phyloP scores from a whole-genome alignment of 2,113 vertebrate species.

The Nansenia antarctica region DNA sequence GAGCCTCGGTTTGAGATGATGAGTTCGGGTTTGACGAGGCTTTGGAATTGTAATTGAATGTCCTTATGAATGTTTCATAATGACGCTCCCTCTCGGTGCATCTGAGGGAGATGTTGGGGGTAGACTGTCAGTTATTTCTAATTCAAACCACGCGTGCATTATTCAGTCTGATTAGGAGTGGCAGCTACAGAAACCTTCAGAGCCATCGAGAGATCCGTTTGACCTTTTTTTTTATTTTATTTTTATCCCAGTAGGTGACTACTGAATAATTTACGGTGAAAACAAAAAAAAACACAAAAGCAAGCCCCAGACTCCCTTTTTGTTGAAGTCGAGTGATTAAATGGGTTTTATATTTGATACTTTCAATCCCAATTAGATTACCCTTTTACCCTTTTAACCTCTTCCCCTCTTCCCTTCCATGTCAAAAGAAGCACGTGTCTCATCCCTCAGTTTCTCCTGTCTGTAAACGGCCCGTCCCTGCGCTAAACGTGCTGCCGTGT shows the following conservation, averaged over 20 bases:
- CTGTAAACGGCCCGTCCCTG: not conserved
- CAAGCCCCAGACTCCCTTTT: not conserved
- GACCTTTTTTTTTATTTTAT: not conserved
- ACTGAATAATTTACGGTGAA: not conserved
- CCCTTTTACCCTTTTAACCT: too few species aligned
- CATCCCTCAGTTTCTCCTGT: not conserved
- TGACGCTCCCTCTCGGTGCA: not conserved
- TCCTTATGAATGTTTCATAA: slow-evolving; percentile 2
- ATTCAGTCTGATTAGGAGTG: not conserved
- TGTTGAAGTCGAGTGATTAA: not conserved
- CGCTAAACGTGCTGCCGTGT: not conserved
- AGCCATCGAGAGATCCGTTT: not conserved
- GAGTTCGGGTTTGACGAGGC: too few species aligned
- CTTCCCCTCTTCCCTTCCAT: not conserved
- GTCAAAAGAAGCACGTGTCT: not conserved
- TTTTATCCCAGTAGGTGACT: too few species aligned
- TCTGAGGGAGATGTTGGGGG: not conserved
- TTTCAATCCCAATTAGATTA: not conserved
- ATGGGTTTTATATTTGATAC: not conserved
- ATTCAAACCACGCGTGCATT: slow-evolving; percentile 14
- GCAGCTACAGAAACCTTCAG: not conserved
- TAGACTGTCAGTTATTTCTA: slow-evolving; percentile 4
- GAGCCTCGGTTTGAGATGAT: not conserved
- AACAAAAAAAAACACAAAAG: not conserved
- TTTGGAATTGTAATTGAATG: not conserved